phyloP scores from a whole-genome alignment of 2,797 vertebrate species.

The Sebastes vulpes region DNA sequence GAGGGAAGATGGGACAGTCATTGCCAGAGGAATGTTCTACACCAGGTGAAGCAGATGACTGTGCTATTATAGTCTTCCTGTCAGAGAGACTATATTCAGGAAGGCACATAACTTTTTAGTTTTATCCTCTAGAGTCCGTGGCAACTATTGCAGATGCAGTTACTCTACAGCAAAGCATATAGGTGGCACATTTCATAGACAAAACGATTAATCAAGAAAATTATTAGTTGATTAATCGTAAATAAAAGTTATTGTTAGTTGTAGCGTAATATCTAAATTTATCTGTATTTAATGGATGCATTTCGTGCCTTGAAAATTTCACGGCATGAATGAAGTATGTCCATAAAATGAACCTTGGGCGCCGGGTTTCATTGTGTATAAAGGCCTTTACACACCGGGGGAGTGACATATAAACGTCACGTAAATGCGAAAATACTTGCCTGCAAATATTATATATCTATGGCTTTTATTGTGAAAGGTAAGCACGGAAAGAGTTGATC shows the following conservation, averaged over 20 bases:
- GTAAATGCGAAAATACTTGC: too few relatives aligned
- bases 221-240: not conserved
- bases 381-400: not conserved
- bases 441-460: too few relatives aligned
- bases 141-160: not conserved
- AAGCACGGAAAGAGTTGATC: too few relatives aligned
- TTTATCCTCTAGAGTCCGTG: conserved; percentile 21
- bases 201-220: not conserved
- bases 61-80: conserved; percentile 53
- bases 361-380: not conserved
- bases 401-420: too few relatives aligned
- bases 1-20: conserved; percentile 54
- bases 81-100: conserved; percentile 36
- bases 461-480: too few relatives aligned
- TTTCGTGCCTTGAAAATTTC: not conserved
- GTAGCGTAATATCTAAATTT: not conserved
- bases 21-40: conserved; percentile 51
- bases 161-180: not conserved
- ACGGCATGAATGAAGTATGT: not conserved
- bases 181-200: not conserved
- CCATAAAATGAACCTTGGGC: not conserved
- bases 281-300: not conserved
- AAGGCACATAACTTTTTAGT: conserved; percentile 19
- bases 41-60: conserved; percentile 52
- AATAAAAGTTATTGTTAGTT: not conserved